Base-by-base conservation (phyloP, 2,113 vertebrate genomes). In the Oncorhynchus keta region DNA sequence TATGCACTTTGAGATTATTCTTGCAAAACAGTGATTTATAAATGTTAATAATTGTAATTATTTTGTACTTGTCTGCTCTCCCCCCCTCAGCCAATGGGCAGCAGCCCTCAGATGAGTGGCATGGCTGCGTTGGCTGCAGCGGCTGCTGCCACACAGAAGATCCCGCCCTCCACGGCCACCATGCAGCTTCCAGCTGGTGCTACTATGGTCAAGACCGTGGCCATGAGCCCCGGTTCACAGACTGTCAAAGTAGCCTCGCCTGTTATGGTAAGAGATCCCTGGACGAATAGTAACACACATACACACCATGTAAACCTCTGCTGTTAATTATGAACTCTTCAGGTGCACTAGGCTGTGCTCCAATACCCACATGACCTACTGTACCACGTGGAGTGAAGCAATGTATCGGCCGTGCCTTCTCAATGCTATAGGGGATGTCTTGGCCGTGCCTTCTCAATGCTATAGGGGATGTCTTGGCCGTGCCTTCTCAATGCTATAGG, bases 121-220 rank as follows among this genome's bases (percentile, higher is more conserved):
- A 95, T 95, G 95, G 95, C 95, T 0, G 94, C 95, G 0, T 82
- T 95, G 71, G 94, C 94, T 0, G 95, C 95, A 0, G 95, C 95
- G 0, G 95, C 95, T 0, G 94, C 95, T 0, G 95, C 95, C 76
- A 96, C 95, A 2, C 95, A 95, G 79, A 95, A 96, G 76, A 95
- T 95, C 51, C 94, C 95, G 0, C 94, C 95, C 5, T 93, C 94
- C 0, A 86, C 93, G 0, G 90, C 94, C 74, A 95, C 95, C 0
- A 77, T 95, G 85, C 86, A 93, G 20, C 86, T 95, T 59, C 94
- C 95, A 0, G 90, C 94, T 0, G 94, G 94, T 13, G 87, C 94
- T 79, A 94, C 94, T 83, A 92, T 95, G 4, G 90, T 95, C 28
- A 95, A 95, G 64, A 95, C 95, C 0, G 90, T 95, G 75, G 91